Evolutionary conservation across 2,113 vertebrate species (phyloP), one percentile per base, ranked within the genome.

Genomic region (Lophotis ruficrista): DNA sequence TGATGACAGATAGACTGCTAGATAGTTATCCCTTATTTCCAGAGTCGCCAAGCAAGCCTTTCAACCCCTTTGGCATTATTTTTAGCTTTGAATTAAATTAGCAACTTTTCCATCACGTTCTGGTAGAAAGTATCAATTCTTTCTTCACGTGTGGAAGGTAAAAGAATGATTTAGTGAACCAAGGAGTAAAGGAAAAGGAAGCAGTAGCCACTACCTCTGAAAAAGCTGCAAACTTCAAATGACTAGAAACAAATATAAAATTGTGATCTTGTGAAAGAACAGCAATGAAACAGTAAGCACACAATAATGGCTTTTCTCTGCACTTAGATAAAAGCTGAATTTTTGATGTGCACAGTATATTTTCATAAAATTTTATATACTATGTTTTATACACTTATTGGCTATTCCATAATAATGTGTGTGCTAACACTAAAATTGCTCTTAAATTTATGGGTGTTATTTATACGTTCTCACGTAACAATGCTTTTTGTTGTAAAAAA

Each of bases 281-380:
- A 96, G 97, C 96, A 96, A 96, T 98, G 97, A 98, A 98, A 98
- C 95, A 98, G 96, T 97, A 98, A 98, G 97, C 96, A 94, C 96
- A 97, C 94, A 97, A 98, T 98, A 98, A 98, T 98, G 97, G 98
- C 91, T 98, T 98, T 98, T 98, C 97, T 98, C 97, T 96, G 98
- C 97, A 97, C 98, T 98, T 97, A 98, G 98, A 98, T 98, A 98
- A 98, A 98, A 98, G 98, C 98, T 97, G 98, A 98, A 98, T 97
- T 98, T 98, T 98, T 98, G 98, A 99, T 98, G 98, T 96, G 94
- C 97, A 97, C 97, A 97, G 97, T 98, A 98, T 98, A 99, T 99
- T 99, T 99, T 98, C 98, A 99, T 99, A 98, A 99, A 98, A 99
- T 99, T 99, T 99, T 99, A 99, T 99, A 99, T 98, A 99, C 98